Percentiles rank a stretch among this genome's conserved stretches.
These are phyloP conservation scores for Oryzias curvinotus DNA, from an alignment of 2,113 vertebrate genomes.

Conservation along the genomic window DNA sequence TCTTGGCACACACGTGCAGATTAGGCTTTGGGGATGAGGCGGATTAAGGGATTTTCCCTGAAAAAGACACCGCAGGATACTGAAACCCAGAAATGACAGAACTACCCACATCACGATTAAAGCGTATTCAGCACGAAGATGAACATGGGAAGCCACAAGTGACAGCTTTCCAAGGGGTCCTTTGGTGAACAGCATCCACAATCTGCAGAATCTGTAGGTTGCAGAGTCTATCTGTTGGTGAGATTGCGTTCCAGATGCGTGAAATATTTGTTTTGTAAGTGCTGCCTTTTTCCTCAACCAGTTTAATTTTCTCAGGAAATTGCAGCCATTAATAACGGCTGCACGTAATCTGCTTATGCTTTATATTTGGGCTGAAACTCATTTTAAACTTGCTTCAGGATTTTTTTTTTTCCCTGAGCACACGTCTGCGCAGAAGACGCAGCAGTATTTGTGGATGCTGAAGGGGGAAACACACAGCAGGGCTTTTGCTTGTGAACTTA, in stretches of 20 bases:
- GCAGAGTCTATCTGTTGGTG: constrained; percentile 7
- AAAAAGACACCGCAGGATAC: constrained; percentile 63
- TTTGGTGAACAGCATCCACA: constrained; percentile 32
- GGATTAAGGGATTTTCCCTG: constrained; percentile 74
- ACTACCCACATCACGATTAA: constrained; percentile 70
- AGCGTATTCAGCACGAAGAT: constrained; percentile 38
- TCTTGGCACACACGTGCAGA: constrained; percentile 32
- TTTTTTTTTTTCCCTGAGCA: background rate
- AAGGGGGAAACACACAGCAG: background rate
- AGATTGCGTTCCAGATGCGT: constrained; percentile 10
- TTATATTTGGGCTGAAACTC: background rate
- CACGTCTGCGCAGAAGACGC: background rate
- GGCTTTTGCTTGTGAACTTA: too few species aligned
- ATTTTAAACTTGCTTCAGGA: constrained; percentile 9
- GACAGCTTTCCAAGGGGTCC: constrained; percentile 38
- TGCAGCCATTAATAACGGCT: constrained; percentile 1
- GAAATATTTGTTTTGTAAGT: constrained; percentile 16
- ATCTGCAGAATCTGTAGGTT: constrained; percentile 17
- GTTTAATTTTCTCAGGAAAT: constrained; percentile 22
- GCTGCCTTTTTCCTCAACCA: constrained; percentile 10
- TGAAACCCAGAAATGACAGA: constrained; percentile 65
- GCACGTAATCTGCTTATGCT: constrained; percentile 6
- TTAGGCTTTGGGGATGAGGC: constrained; percentile 52
- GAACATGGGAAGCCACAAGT: constrained; percentile 10
- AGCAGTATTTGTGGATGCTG: background rate